phyloP scores from a whole-genome alignment of 2,113 vertebrate species.

The Paradisaea rubra region DNA sequence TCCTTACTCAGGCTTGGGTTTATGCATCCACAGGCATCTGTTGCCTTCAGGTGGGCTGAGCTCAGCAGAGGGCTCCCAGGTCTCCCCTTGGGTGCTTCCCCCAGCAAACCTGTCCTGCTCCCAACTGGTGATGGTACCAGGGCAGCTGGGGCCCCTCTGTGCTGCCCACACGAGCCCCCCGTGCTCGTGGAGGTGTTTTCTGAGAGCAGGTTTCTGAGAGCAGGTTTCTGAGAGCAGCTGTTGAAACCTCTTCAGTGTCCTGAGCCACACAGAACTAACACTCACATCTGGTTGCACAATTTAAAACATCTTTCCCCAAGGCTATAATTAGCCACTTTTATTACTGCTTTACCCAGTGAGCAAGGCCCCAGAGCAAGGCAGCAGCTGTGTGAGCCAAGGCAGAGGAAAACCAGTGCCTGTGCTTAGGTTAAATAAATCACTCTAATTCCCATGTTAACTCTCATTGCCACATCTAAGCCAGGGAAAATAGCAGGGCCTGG shows the following conservation, averaged over 20 bases:
- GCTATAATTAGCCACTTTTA: not conserved
- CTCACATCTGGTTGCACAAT: not conserved
- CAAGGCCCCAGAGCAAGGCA: not conserved
- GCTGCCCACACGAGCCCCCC: not conserved
- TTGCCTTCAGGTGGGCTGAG: not conserved
- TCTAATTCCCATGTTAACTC: not conserved
- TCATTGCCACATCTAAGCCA: constrained; percentile 7
- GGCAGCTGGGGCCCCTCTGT: not conserved
- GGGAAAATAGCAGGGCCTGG: not conserved
- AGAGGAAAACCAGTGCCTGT: not conserved
- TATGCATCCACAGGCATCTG: not conserved
- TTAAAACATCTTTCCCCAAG: not conserved
- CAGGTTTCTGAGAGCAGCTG: not conserved
- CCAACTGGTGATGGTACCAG: fast-evolving
- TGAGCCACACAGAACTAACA: not conserved
- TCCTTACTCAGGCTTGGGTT: not conserved
- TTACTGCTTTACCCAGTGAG: not conserved
- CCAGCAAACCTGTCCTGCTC: not conserved
- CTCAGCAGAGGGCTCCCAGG: not conserved
- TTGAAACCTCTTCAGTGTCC: not conserved
- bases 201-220: not conserved
- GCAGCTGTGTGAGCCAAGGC: not conserved
- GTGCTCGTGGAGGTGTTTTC: not conserved
- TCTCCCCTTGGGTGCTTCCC: not conserved
- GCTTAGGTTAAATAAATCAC: constrained; percentile 27